Evolutionary conservation across 2,888 invertebrate genomes (phyloP).

Genomic region (Bembecia ichneumoniformis): DNA sequence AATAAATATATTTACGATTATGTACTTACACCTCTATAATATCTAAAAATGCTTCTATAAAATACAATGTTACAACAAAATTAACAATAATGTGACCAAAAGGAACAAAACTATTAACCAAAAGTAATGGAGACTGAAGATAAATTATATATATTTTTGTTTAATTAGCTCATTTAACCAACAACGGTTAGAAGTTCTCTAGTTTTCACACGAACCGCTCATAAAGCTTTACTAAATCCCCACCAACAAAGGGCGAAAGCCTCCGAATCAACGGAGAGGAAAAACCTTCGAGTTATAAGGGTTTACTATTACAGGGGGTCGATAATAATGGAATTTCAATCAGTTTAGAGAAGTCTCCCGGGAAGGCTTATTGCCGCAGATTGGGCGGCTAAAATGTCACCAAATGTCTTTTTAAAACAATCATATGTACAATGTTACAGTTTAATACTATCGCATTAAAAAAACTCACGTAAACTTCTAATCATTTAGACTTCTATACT

Average conservation of each 20-base stretch:
- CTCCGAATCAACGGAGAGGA: slow-evolving; percentile 40
- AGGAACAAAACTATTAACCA: too few species aligned
- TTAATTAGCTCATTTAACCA: not conserved
- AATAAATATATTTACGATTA: too few species aligned
- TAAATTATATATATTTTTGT: not conserved
- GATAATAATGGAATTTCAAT: slow-evolving; percentile 70
- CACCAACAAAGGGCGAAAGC: slow-evolving; percentile 38
- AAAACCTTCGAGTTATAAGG: slow-evolving; percentile 34
- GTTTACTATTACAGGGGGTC: slow-evolving; percentile 21
- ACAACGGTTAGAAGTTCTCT: too few species aligned
- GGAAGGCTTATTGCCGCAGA: slow-evolving; percentile 14
- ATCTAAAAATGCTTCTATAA: slow-evolving; percentile 1
- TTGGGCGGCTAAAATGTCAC: slow-evolving; percentile 14
- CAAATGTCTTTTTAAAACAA: not conserved
- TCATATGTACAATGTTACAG: too few species aligned
- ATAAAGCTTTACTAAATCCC: slow-evolving; percentile 41
- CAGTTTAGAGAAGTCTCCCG: slow-evolving; percentile 28
- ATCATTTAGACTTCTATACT: too few species aligned
- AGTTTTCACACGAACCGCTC: slow-evolving; percentile 15
- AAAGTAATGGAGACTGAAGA: too few species aligned
- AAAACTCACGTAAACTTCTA: too few species aligned
- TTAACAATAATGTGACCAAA: not conserved
- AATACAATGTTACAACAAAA: not conserved
- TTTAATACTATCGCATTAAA: too few species aligned
- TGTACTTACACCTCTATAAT: too few species aligned